Conservation (phyloP, 2,113 vertebrate species). For the Stegostoma tigrinum region DNA sequence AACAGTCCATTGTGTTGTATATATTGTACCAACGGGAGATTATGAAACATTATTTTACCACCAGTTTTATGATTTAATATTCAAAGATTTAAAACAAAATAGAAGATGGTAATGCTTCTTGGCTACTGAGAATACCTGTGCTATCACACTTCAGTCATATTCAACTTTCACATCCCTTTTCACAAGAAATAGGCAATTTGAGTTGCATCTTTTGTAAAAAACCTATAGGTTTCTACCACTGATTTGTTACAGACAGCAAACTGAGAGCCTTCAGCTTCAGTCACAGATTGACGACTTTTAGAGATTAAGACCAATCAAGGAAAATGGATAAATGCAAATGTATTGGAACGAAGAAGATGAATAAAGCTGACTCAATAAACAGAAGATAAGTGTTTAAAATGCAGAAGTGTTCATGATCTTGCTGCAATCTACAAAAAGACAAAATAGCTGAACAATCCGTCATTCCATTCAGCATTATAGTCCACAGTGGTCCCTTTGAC, state of each 20-base stretch:
- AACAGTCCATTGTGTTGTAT: background rate
- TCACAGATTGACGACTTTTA: background rate
- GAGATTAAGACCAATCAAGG: background rate
- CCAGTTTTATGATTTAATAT: background rate
- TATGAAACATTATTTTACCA: background rate
- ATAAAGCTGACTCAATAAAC: background rate
- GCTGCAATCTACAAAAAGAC: slow-evolving; percentile 41
- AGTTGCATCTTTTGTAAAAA: background rate
- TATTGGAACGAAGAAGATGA: background rate
- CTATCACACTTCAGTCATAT: slow-evolving; percentile 39
- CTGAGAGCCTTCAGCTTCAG: background rate
- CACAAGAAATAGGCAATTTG: background rate
- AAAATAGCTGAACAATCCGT: slow-evolving; percentile 40
- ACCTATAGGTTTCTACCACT: background rate
- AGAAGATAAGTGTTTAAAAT: slow-evolving; percentile 36
- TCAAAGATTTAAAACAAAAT: background rate
- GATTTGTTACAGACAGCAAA: background rate
- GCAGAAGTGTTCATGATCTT: slow-evolving; percentile 41
- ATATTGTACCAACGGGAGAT: background rate
- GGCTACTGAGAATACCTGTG: background rate
- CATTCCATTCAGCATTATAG: slow-evolving; percentile 36
- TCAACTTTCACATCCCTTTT: slow-evolving; percentile 40
- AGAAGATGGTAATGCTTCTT: background rate
- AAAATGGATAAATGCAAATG: background rate
- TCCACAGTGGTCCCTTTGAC: slow-evolving; percentile 43